Evolutionary conservation across 2,888 invertebrate genomes (phyloP), one percentile per base, ranked within the genome.

Genomic region (Leistus spinibarbis): DNA sequence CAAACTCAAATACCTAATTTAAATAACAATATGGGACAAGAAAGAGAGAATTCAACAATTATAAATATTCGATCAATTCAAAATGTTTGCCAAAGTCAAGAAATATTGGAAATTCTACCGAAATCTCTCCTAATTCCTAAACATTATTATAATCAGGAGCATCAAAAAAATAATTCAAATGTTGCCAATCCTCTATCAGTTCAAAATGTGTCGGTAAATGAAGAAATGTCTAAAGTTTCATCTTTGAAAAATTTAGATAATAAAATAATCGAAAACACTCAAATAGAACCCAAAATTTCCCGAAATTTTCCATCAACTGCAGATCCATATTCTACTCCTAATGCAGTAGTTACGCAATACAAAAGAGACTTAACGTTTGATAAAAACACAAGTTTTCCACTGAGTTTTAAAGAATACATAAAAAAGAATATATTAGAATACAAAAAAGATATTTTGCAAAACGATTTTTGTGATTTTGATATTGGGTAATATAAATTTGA

Each of bases 401-500:
- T 54, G 53, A 53, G n/a, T n/a, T 63, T 62, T 54, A 17, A 13
- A n/a, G 63, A 70, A 53, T 70, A 54, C 22, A 63, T 63, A 4
- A 24, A 70, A 63, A 27, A 70, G 20, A 63, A 54, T 1, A 54
- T 13, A 40, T 7, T 53, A 1, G 63, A 70, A 40, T 5, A 10
- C 2, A 70, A 70, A 22, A 22, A 62, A 16, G 16, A 3, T 9
- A 63, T 63, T 54, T 24, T 70, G 9, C 53, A 40, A 1, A 70
- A 70, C 23, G 63, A 70, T 13, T 17, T 63, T 19, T 70, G 20
- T 10, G 63, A 70, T 54, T 63, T 40, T 23, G 63, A 70, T 40
- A 63, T 70, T n/a, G 70, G 70, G 62, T 60, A 69, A 60, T 40
- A 10, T 40, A 40, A 40, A 10, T 27, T 27, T 27, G 0, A n/a